Conservation (phyloP, 2,797 vertebrate species). For the Pseudotriccus pelzelni region DNA sequence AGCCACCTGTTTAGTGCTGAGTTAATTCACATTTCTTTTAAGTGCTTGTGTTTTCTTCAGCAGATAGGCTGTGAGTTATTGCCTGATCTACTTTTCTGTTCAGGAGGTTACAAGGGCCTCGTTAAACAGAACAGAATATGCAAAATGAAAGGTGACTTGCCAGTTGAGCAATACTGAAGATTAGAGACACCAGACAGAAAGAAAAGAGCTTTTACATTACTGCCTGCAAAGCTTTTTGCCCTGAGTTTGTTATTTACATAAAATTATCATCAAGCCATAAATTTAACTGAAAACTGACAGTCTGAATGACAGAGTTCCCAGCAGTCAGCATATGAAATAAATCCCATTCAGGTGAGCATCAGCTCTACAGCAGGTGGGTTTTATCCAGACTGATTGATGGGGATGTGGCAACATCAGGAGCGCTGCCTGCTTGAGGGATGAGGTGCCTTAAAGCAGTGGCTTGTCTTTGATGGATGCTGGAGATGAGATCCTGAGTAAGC, state of each 20-base stretch:
- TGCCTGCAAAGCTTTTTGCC: neutral
- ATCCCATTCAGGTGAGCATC: neutral
- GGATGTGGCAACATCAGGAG: neutral
- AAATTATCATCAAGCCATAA: constrained; percentile 3
- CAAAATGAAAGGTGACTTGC: neutral
- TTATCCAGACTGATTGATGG: constrained; percentile 9
- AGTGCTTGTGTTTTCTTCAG: neutral
- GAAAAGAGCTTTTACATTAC: neutral
- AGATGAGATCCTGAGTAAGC: neutral
- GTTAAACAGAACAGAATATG: neutral
- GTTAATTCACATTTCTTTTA: neutral
- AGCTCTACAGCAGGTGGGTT: neutral
- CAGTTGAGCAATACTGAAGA: neutral
- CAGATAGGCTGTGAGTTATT: neutral
- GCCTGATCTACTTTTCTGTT: neutral
- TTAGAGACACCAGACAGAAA: neutral
- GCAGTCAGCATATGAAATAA: neutral
- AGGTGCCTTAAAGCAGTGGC: neutral
- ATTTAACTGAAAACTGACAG: neutral
- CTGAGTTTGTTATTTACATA: neutral
- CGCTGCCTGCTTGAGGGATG: neutral
- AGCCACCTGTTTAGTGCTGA: neutral
- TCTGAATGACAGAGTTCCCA: neutral
- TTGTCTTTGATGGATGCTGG: neutral
- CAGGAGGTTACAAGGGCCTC: neutral